These are phyloP conservation scores for Sebastes iracundus DNA, from an alignment of 2,797 vertebrate genomes.

Conservation along the genomic window DNA sequence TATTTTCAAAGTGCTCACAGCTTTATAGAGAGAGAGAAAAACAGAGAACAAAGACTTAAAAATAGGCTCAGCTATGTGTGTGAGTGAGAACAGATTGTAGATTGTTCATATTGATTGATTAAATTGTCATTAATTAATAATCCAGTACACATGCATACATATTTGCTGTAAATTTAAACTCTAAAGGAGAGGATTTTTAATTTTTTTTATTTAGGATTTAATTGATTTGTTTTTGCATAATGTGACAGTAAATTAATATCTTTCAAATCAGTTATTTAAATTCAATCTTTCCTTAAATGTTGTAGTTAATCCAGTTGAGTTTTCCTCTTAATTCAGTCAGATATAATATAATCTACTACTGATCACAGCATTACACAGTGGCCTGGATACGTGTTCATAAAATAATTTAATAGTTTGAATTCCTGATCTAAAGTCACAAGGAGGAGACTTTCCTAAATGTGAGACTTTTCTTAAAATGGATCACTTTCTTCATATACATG, in stretches of 20 bases:
- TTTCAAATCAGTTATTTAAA: background rate
- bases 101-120: background rate
- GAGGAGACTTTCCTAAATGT: background rate
- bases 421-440: background rate
- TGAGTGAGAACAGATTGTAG: background rate
- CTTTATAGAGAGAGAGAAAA: background rate
- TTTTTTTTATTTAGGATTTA: background rate
- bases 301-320: background rate
- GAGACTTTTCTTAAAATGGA: background rate
- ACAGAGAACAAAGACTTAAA: background rate
- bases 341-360: background rate
- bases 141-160: background rate
- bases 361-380: background rate
- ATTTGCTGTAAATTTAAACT: background rate
- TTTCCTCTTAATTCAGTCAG: background rate
- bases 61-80: background rate
- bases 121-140: background rate
- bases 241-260: background rate
- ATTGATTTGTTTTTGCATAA: background rate
- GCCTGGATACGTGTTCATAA: background rate
- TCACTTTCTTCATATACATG: too few relatives aligned
- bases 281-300: background rate
- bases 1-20: slow-evolving; percentile 5
- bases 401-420: background rate
- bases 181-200: background rate